phyloP scores from a whole-genome alignment of 2,888 invertebrate species.

The Cylloceria caligata region DNA sequence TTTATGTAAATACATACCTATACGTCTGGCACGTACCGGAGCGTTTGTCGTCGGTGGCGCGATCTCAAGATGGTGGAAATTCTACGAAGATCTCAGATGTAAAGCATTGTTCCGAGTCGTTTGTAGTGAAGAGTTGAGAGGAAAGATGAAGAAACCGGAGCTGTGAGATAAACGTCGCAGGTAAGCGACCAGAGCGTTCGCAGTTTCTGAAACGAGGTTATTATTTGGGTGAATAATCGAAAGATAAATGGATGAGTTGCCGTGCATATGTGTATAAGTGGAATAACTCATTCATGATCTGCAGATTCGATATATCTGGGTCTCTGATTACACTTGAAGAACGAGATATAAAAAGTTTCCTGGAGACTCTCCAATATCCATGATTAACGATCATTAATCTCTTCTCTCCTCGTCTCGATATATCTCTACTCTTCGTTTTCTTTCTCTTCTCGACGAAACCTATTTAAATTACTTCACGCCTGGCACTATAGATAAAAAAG shows the following conservation, averaged over 20 bases:
- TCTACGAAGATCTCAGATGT: slow-evolving; percentile 43
- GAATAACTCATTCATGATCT: slow-evolving; percentile 22
- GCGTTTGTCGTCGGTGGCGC: slow-evolving; percentile 37
- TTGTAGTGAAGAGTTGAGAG: background rate
- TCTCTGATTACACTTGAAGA: too few relatives aligned
- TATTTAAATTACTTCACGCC: too few relatives aligned
- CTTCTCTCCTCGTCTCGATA: too few relatives aligned
- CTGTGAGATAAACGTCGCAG: slow-evolving; percentile 1
- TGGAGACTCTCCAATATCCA: too few relatives aligned
- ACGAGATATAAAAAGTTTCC: too few relatives aligned
- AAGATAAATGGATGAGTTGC: slow-evolving; percentile 38
- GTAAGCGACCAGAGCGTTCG: background rate
- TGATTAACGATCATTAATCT: too few relatives aligned
- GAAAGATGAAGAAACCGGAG: background rate
- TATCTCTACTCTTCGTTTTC: too few relatives aligned
- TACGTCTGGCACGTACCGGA: slow-evolving; percentile 23
- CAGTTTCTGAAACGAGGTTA: slow-evolving; percentile 42
- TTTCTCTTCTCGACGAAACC: too few relatives aligned
- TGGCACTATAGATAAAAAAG: too few relatives aligned
- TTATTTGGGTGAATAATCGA: slow-evolving; percentile 32
- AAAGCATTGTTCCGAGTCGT: slow-evolving; percentile 10
- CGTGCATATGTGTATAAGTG: background rate
- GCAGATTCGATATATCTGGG: too few relatives aligned
- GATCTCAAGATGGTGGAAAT: slow-evolving; percentile 26
- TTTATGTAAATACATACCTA: slow-evolving; percentile 46